These are phyloP conservation scores for Oegoconia quadripuncta DNA, from an alignment of 2,888 invertebrate genomes.

Conservation along the genomic window DNA sequence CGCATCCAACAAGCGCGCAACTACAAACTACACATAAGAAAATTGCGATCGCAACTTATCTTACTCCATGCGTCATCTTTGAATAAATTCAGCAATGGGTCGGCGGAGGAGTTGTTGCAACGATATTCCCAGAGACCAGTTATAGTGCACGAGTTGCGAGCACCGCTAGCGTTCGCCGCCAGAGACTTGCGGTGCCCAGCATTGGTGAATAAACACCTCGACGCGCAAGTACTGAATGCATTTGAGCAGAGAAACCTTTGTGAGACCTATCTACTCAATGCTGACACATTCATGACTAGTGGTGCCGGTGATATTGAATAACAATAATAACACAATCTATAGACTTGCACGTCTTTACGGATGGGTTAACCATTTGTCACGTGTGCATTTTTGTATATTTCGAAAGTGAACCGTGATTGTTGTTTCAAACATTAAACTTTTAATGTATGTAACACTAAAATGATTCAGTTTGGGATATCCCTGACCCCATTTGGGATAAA, in stretches of 20 bases:
- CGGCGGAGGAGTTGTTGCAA: constrained; percentile 17
- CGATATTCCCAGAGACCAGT: constrained; percentile 30
- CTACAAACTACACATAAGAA: constrained; percentile 19
- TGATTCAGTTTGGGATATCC: too few species aligned
- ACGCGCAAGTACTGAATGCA: constrained; percentile 26
- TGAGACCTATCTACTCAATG: constrained; percentile 37
- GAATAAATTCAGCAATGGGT: background rate
- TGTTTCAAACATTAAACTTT: too few species aligned
- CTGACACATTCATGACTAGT: constrained; percentile 29
- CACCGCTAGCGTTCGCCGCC: constrained; percentile 29
- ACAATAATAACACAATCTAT: too few species aligned
- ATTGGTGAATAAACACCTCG: constrained; percentile 41
- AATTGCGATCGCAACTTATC: constrained; percentile 34
- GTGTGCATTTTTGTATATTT: too few species aligned
- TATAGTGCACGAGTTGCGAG: constrained; percentile 30
- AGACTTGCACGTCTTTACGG: too few species aligned
- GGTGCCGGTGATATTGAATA: too few species aligned
- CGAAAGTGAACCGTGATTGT: too few species aligned
- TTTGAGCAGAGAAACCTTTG: constrained; percentile 43
- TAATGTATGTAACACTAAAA: too few species aligned
- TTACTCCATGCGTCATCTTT: constrained; percentile 24
- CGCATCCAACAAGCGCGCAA: constrained; percentile 26
- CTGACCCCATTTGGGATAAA: too few species aligned
- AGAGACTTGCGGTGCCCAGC: constrained; percentile 37
- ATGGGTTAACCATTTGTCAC: too few species aligned